A percentile compares a stretch with the other conserved stretches of the same genome.
Conservation (phyloP, 2,888 invertebrate species). For the Crossocerus cetratus region DNA sequence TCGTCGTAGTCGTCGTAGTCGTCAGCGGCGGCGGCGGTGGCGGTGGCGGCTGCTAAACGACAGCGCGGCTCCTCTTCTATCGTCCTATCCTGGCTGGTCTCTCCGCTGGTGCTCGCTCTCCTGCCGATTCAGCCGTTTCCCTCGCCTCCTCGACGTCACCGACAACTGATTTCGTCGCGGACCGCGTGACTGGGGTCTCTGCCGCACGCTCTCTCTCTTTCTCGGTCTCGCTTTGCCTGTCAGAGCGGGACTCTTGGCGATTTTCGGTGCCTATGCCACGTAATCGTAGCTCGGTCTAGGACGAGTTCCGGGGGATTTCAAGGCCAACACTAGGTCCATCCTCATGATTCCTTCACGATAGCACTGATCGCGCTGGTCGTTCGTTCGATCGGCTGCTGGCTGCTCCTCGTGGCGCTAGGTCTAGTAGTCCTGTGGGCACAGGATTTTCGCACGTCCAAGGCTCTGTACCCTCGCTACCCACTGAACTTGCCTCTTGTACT, state of each 20-base stretch:
- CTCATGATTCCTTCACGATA: slow-evolving; percentile 24
- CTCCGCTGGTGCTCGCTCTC: background rate
- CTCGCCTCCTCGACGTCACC: slow-evolving; percentile 15
- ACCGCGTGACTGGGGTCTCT: background rate
- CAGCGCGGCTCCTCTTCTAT: no score
- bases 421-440: background rate
- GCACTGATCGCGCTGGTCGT: background rate
- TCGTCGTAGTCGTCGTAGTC: slow-evolving; percentile 49
- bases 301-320: slow-evolving; percentile 49
- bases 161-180: slow-evolving; percentile 4
- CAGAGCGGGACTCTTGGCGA: no score
- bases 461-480: background rate
- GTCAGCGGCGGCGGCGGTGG: slow-evolving; percentile 30
- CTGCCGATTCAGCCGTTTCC: slow-evolving; percentile 18
- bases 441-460: background rate
- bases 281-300: slow-evolving; percentile 37
- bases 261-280: slow-evolving; percentile 32
- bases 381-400: background rate
- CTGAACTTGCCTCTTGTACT: background rate
- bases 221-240: slow-evolving; percentile 3
- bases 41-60: background rate
- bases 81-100: no score
- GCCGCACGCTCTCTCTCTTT: background rate
- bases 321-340: slow-evolving; percentile 60
- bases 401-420: background rate